Evolutionary conservation across 2,797 vertebrate species (phyloP).

Genomic region (Tenualosa thibaudeaui): DNA sequence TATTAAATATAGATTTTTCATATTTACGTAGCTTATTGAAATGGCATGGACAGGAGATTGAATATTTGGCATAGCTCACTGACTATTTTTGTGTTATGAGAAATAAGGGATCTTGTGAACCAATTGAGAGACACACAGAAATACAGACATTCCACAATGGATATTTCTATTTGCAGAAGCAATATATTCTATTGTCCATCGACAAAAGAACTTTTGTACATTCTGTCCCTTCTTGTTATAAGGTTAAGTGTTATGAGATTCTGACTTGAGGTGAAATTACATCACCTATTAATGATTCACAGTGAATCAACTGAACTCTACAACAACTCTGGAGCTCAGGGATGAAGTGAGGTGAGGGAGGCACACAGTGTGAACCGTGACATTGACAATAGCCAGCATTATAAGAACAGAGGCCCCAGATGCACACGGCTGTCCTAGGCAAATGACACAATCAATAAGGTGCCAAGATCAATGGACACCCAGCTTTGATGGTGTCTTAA

Average conservation of each 20-base stretch:
- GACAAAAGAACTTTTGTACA: not conserved
- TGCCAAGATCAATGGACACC: not conserved
- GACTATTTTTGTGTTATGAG: not conserved
- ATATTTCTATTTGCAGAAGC: not conserved
- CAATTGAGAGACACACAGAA: not conserved
- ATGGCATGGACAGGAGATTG: not conserved
- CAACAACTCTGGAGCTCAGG: not conserved
- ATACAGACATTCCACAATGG: not conserved
- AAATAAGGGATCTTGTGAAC: not conserved
- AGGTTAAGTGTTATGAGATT: not conserved
- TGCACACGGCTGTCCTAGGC: not conserved
- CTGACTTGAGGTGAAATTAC: not conserved
- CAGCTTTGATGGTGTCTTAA: not conserved
- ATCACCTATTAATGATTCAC: not conserved
- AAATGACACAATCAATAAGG: conserved; percentile 12
- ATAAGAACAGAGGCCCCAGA: not conserved
- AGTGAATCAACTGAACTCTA: not conserved
- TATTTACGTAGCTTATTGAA: not conserved
- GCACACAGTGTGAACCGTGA: not conserved
- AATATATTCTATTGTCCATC: not conserved
- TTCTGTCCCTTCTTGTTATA: not conserved
- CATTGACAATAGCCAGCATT: not conserved
- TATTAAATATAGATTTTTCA: not conserved
- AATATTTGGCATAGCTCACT: not conserved
- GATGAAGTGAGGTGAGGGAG: not conserved